Conservation (phyloP, 2,113 vertebrate genomes). For the Barbus barbus region DNA sequence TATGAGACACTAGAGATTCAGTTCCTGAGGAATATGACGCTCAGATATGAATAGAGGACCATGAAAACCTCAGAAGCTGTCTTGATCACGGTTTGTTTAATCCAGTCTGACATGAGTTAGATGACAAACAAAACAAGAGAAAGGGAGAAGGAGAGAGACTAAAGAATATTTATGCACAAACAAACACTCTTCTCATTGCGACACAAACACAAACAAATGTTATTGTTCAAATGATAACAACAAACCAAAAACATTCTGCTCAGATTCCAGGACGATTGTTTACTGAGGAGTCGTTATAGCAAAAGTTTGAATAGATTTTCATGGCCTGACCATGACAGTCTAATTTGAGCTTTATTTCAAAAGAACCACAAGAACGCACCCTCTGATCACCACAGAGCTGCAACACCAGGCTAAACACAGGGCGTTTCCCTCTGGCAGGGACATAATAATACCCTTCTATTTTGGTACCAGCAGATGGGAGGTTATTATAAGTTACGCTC, state of each 20-base stretch:
- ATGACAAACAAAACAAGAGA: constrained; percentile 39
- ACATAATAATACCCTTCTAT: constrained; percentile 81
- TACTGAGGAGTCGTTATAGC: not conserved
- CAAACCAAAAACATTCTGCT: not conserved
- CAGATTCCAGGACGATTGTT: not conserved
- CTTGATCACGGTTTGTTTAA: constrained; percentile 56
- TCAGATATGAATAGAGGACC: constrained; percentile 56
- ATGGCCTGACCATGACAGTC: constrained; percentile 69
- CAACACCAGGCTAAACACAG: constrained; percentile 75
- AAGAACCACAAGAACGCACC: constrained; percentile 69
- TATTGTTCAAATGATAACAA: constrained; percentile 3
- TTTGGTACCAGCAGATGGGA: constrained; percentile 77
- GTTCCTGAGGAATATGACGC: constrained; percentile 61
- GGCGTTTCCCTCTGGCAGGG: constrained; percentile 75
- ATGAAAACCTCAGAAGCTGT: constrained; percentile 47
- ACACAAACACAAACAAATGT: constrained; percentile 3
- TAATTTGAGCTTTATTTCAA: constrained; percentile 75
- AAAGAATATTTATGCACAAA: constrained; percentile 11
- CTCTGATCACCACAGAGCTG: constrained; percentile 75
- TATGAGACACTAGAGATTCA: constrained; percentile 66
- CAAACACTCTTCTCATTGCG: constrained; percentile 36
- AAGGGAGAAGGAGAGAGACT: not conserved
- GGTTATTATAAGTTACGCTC: constrained; percentile 65
- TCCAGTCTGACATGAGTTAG: constrained; percentile 48
- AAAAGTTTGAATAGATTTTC: constrained; percentile 17